These are phyloP conservation scores for Notamacropus eugenii DNA, from an alignment of 2,797 vertebrate species.

Conservation along the genomic window DNA sequence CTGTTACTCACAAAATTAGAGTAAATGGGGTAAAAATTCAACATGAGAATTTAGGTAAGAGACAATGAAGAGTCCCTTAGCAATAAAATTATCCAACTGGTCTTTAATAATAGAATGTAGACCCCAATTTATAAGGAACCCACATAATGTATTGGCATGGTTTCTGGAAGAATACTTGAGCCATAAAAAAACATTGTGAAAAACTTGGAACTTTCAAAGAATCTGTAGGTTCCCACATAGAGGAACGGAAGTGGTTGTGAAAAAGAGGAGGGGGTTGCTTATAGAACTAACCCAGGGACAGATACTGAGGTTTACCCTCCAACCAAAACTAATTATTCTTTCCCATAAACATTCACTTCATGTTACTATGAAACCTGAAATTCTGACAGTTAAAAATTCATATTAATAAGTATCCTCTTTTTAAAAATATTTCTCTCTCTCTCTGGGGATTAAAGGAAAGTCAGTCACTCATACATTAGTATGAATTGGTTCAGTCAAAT, in stretches of 20 bases:
- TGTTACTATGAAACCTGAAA: not conserved
- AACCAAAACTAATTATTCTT: not conserved
- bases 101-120: not conserved
- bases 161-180: not conserved
- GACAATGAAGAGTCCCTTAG: not conserved
- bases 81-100: not conserved
- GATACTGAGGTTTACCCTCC: not conserved
- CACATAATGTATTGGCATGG: not conserved
- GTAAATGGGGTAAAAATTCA: slow-evolving; percentile 16
- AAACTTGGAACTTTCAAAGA: not conserved
- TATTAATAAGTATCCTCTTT: not conserved
- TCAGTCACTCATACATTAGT: not conserved
- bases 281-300: not conserved
- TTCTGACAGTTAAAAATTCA: not conserved
- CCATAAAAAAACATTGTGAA: not conserved
- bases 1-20: not conserved
- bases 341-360: not conserved
- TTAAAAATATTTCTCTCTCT: not conserved
- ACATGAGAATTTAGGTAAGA: not conserved
- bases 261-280: not conserved
- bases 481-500: not conserved
- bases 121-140: not conserved
- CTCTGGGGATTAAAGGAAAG: not conserved
- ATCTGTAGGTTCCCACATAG: not conserved
- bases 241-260: not conserved